Evolutionary conservation across 2,797 vertebrate species (phyloP).

Genomic region (Geotrypetes seraphini): DNA sequence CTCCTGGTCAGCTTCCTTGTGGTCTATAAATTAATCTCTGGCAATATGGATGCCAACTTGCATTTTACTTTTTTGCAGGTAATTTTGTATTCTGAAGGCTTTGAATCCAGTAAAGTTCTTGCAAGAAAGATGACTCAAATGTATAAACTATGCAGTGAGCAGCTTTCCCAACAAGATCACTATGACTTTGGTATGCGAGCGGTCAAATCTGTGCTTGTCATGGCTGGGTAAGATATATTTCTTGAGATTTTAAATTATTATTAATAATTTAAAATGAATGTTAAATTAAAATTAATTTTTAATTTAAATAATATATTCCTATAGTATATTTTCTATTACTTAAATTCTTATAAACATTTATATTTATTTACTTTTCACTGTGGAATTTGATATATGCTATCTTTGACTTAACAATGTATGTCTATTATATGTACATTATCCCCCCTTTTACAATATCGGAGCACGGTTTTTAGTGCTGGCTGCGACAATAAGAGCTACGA

Average conservation of each 20-base stretch:
- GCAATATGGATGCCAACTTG: no score
- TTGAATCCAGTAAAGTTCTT: constrained; percentile 72
- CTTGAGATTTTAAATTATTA: not conserved
- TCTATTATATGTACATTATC: no score
- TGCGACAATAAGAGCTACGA: no score
- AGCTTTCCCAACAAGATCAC: constrained; percentile 84
- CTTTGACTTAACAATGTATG: no score
- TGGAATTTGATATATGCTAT: no score
- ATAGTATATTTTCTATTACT: not conserved
- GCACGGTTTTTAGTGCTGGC: no score
- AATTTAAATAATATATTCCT: not conserved
- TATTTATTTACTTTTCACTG: no score
- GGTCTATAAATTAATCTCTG: no score
- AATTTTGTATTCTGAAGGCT: constrained; percentile 77
- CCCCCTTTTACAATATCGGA: no score
- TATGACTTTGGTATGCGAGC: constrained; percentile 81
- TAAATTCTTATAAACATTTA: no score
- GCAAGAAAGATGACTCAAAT: constrained; percentile 81
- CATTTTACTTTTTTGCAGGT: no score
- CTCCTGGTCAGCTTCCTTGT: no score
- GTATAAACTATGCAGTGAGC: constrained; percentile 80
- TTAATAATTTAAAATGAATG: not conserved
- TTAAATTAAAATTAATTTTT: not conserved
- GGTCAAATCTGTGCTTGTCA: constrained; percentile 77
- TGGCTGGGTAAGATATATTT: constrained; percentile 61